Evolutionary conservation across 2,113 vertebrate species (phyloP).

Genomic region (Struthio camelus): DNA sequence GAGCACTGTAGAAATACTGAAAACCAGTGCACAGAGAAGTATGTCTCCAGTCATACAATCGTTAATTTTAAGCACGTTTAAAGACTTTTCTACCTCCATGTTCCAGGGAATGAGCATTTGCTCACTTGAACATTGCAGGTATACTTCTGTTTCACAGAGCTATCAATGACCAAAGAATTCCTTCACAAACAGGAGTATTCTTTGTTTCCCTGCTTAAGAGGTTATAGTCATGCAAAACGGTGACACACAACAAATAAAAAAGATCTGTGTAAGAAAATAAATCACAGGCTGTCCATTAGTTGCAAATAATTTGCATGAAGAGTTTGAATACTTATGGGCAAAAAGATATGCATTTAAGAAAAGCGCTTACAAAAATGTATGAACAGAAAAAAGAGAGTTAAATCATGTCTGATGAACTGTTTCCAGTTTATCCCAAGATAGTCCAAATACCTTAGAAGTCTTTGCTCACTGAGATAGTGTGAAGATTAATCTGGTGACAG

Average conservation of each 20-base stretch:
- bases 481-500: slow-evolving; percentile 32
- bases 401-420: neutral
- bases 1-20: neutral
- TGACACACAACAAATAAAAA: neutral
- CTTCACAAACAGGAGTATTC: neutral
- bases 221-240: neutral
- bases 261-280: neutral
- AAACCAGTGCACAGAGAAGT: neutral
- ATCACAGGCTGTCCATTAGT: neutral
- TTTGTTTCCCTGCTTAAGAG: neutral
- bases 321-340: neutral
- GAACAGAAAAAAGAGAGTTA: neutral
- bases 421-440: neutral
- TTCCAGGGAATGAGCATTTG: neutral
- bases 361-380: neutral
- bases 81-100: neutral
- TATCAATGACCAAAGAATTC: neutral
- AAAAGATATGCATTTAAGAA: neutral
- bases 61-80: neutral
- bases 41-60: neutral
- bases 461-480: neutral
- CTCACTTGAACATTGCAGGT: neutral
- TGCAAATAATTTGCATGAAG: neutral
- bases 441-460: neutral
- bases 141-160: neutral